Conservation (phyloP, 2,797 vertebrate species). For the Merluccius polli region DNA sequence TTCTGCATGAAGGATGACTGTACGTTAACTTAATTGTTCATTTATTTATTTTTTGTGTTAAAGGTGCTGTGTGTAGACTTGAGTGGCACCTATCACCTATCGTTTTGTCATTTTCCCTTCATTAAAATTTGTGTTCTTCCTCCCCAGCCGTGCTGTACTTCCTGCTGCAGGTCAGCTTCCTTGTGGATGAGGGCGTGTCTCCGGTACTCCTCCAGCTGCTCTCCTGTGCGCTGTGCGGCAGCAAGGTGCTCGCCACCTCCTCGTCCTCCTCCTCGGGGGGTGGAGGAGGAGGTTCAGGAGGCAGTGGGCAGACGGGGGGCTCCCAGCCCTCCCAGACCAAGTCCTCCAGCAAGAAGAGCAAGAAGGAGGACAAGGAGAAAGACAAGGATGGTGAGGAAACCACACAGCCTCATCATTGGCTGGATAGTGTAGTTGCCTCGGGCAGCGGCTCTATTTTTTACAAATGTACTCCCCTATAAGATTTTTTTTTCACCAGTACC, state of each 20-base stretch:
- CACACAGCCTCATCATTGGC: not conserved
- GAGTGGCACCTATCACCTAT: not conserved
- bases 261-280: conserved; percentile 55
- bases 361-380: conserved; percentile 97
- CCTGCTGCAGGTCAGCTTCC: conserved; percentile 96
- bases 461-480: too few species aligned
- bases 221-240: conserved; percentile 96
- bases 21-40: too few species aligned
- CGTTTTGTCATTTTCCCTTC: too few species aligned
- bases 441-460: not conserved
- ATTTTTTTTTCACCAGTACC: too few species aligned
- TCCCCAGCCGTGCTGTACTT: conserved; percentile 92
- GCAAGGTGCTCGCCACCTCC: conserved; percentile 85
- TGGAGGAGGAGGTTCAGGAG: conserved; percentile 67
- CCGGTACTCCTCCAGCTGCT: conserved; percentile 94
- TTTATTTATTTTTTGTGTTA: not conserved
- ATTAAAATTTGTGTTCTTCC: not conserved
- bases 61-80: too few species aligned
- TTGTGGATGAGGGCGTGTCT: conserved; percentile 95
- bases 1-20: conserved; percentile 99
- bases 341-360: conserved; percentile 97
- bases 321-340: conserved; percentile 90
- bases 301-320: conserved; percentile 70
- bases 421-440: not conserved
- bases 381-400: conserved; percentile 89